Evolutionary conservation across 2,888 invertebrate species (phyloP), one percentile per base, ranked within the genome.

Genomic region (Coremacera marginata): DNA sequence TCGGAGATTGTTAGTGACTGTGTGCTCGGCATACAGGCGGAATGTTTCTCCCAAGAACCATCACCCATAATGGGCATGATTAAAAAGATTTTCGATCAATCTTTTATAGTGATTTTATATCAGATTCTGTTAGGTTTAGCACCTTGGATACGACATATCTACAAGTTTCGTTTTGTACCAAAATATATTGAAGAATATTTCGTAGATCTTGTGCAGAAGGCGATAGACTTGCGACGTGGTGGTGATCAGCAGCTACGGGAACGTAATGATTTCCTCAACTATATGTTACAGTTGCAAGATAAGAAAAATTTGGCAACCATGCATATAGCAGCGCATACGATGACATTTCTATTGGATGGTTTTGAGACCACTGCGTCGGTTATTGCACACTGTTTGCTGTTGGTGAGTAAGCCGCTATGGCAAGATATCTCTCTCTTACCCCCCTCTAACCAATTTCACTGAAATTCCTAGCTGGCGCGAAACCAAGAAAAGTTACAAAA

Each of bases 151-250:
- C 75, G 70, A 0, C 70, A 78, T 0, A 14, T 87, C 1, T 80
- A 81, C n/a, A 86, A 84, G n/a, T 27, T 82, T 0, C 82, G 83
- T 5, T 83, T 88, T 55, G 68, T 89, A 0, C 80, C 83, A 0
- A 90, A 88, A 0, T 92, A 91, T 0, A 96, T 97, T 84, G 96
- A 86, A 34, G 9, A 52, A 0, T 88, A 85, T 70, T 89, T 88
- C 34, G 63, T 80, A 0, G 77, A 81, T 3, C 77, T 89, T 0
- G 84, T 87, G 86, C 76, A 81, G 14, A 82, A 77, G 22, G 86
- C 88, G 0, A 75, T 88, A 8, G 79, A 86, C 34, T 71, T 85
- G 0, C 83, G 89, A 0, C 81, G 82, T 2, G 34, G 68, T 0
- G 44, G 25, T 8, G 80, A 75, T 1, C 77, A 82, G 27, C 76